Evolutionary conservation across 2,113 vertebrate genomes (phyloP).

Genomic region (Xenopus laevis): DNA sequence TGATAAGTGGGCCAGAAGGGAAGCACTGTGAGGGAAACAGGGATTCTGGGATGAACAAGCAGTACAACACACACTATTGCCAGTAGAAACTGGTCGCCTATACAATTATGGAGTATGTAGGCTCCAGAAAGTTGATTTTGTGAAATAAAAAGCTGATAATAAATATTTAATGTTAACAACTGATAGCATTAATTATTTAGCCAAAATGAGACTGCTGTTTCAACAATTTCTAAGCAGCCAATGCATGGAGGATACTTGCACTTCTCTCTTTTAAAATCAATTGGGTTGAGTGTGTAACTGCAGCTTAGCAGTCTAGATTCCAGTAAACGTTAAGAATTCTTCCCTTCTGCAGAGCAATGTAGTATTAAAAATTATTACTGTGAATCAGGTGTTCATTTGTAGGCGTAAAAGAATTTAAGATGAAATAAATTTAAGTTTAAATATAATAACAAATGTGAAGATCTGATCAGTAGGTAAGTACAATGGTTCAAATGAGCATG

Average conservation of each 20-base stretch:
- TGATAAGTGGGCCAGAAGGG: too few relatives aligned
- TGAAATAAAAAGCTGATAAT: constrained; percentile 16
- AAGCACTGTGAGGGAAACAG: too few relatives aligned
- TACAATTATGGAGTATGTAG: neutral
- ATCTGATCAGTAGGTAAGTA: too few relatives aligned
- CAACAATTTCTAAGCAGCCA: constrained; percentile 8
- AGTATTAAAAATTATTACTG: too few relatives aligned
- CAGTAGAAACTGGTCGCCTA: too few relatives aligned
- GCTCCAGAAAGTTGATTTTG: neutral
- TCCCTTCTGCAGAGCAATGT: neutral
- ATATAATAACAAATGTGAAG: too few relatives aligned
- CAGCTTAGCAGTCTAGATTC: constrained; percentile 23
- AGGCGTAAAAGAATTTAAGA: too few relatives aligned
- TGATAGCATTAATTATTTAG: constrained; percentile 33
- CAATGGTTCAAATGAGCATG: too few relatives aligned
- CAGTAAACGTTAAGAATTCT: constrained; percentile 23
- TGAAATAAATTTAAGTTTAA: too few relatives aligned
- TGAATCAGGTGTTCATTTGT: too few relatives aligned
- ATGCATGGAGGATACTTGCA: neutral
- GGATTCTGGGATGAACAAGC: too few relatives aligned
- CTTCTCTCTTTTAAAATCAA: constrained; percentile 30
- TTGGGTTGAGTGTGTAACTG: neutral
- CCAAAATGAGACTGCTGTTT: constrained; percentile 14
- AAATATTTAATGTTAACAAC: constrained; percentile 37
- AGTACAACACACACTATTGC: too few relatives aligned